phyloP scores from a whole-genome alignment of 1,140 invertebrate species.

The Sweltsa coloradensis region DNA sequence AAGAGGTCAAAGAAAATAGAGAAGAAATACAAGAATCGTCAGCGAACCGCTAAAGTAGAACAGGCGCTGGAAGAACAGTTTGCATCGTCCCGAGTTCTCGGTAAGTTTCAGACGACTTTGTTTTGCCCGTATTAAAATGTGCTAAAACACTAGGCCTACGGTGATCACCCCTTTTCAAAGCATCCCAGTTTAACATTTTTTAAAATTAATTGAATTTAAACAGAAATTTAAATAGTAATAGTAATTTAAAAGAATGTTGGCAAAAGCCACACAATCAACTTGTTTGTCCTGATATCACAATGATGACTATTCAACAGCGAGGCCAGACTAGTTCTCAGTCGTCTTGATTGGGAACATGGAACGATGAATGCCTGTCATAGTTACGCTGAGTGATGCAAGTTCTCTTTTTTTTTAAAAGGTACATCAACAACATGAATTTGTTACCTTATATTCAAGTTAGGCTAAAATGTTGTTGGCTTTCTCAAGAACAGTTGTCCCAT shows the following conservation, averaged over 20 bases:
- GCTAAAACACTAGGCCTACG: background rate
- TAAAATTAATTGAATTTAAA: no score
- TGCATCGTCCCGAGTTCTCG: constrained; percentile 83
- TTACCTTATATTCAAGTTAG: no score
- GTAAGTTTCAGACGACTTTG: constrained; percentile 47
- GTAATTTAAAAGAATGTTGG: no score
- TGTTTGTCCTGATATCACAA: constrained; percentile 13
- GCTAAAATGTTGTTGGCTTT: no score
- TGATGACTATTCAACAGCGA: constrained; percentile 33
- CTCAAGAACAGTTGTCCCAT: no score
- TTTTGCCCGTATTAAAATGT: background rate
- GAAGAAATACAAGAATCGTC: constrained; percentile 86
- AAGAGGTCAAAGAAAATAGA: constrained; percentile 86
- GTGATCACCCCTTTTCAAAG: background rate
- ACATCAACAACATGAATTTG: no score
- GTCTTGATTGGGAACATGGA: constrained; percentile 45
- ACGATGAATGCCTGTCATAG: constrained; percentile 62
- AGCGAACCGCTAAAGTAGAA: constrained; percentile 89
- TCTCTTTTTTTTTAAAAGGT: constrained; percentile 15
- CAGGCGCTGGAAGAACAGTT: constrained; percentile 91
- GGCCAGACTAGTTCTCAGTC: constrained; percentile 29
- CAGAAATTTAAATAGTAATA: no score
- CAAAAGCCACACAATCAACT: no score
- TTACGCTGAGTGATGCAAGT: constrained; percentile 56
- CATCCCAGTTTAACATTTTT: no score